Evolutionary conservation across 2,888 invertebrate species (phyloP).

Genomic region (Ormia ochracea): DNA sequence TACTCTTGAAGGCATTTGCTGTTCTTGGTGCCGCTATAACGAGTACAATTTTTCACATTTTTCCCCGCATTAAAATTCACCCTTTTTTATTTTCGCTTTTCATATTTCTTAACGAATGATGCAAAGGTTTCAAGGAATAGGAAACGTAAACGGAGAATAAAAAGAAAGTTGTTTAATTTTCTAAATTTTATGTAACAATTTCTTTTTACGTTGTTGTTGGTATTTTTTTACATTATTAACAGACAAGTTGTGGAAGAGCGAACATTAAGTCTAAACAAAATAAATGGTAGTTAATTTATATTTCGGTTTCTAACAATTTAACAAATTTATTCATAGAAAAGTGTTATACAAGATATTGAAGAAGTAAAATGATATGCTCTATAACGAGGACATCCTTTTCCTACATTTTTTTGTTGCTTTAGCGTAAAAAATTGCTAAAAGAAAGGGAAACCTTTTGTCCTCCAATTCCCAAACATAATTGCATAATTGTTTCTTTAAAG

Average conservation of each 20-base stretch:
- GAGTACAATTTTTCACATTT: constrained; percentile 41
- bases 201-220: background rate
- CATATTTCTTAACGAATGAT: background rate
- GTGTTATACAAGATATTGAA: background rate
- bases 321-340: constrained; percentile 7
- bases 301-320: background rate
- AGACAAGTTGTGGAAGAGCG: constrained; percentile 45
- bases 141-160: background rate
- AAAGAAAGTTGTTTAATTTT: constrained; percentile 27
- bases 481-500: no score
- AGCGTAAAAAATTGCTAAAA: no score
- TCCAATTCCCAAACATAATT: no score
- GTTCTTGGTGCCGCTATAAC: constrained; percentile 29
- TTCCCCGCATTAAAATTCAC: constrained; percentile 48
- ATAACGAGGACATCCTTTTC: background rate
- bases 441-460: no score
- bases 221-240: constrained; percentile 35
- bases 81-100: constrained; percentile 30
- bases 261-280: constrained; percentile 30
- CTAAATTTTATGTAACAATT: constrained; percentile 29
- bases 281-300: constrained; percentile 35
- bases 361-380: background rate
- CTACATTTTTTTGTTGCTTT: no score
- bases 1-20: constrained; percentile 33
- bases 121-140: background rate